A percentile compares a stretch with the other conserved stretches of the same genome.
Evolutionary conservation across 1,140 invertebrate species (phyloP).

Genomic region (Radopholus similis): DNA sequence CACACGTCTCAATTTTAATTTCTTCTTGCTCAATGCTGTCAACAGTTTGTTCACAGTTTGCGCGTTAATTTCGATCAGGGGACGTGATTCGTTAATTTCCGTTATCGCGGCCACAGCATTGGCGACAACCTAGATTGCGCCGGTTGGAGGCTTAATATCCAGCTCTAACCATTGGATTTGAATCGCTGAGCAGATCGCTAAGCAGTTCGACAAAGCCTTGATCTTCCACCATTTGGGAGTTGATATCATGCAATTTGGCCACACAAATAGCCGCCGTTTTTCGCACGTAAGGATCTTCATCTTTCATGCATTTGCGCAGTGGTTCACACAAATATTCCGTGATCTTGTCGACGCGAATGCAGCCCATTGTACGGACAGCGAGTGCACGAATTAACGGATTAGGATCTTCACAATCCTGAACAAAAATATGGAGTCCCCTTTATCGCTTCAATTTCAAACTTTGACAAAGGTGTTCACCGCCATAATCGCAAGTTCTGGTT

Average conservation of each 20-base stretch:
- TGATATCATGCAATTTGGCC: constrained; percentile 95
- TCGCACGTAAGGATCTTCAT: constrained; percentile 98
- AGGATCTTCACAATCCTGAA: constrained; percentile 96
- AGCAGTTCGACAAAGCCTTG: constrained; percentile 96
- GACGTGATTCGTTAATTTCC: constrained; percentile 93
- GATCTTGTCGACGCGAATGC: constrained; percentile 99
- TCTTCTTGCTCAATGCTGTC: constrained; percentile 75
- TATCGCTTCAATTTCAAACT: constrained; percentile 65
- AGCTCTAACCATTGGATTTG: constrained; percentile 86
- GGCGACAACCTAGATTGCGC: constrained; percentile 77
- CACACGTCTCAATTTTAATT: constrained; percentile 86
- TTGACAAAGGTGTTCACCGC: constrained; percentile 99
- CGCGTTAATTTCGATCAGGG: constrained; percentile 91
- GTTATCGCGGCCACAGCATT: constrained; percentile 97
- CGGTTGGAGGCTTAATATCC: not conserved
- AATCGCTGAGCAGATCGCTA: constrained; percentile 92
- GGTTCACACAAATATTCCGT: constrained; percentile 99
- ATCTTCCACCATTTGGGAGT: constrained; percentile 90
- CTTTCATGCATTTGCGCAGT: constrained; percentile 91
- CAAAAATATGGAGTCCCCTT: constrained; percentile 8
- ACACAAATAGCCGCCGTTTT: constrained; percentile 99
- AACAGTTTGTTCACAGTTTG: constrained; percentile 96
- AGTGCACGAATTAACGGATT: constrained; percentile 96
- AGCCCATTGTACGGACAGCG: constrained; percentile 97
- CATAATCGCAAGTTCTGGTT: constrained; percentile 99